These are phyloP conservation scores for Lethocerus indicus DNA, from an alignment of 1,140 invertebrate genomes.

Conservation along the genomic window DNA sequence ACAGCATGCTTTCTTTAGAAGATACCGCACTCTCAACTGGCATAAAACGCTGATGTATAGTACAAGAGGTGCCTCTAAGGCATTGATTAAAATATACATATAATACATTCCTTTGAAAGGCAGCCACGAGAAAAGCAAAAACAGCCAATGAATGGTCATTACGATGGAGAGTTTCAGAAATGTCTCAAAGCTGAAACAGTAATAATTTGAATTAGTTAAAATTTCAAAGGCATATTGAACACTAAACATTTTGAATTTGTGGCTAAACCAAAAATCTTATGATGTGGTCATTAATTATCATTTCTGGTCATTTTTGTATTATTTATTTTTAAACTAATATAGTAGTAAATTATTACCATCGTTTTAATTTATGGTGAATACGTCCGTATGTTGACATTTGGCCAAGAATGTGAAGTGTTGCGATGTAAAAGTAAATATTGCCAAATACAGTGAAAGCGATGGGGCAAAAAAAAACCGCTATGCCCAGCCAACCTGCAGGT, in stretches of 20 bases:
- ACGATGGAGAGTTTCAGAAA: conserved; percentile 53
- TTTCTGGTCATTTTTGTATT: too few relatives aligned
- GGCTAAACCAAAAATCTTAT: too few relatives aligned
- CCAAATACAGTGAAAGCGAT: conserved; percentile 58
- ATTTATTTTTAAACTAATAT: conserved; percentile 1
- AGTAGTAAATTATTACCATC: conserved; percentile 35
- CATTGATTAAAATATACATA: conserved; percentile 51
- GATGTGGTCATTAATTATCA: too few relatives aligned
- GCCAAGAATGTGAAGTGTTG: conserved; percentile 59
- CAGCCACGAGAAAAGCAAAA: conserved; percentile 51
- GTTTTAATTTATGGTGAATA: conserved; percentile 69
- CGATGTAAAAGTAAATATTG: conserved; percentile 58
- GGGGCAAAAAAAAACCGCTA: conserved; percentile 61
- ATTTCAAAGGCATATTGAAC: not conserved
- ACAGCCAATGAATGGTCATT: conserved; percentile 55
- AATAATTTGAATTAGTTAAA: not conserved
- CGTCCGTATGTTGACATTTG: conserved; percentile 61
- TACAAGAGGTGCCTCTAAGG: conserved; percentile 48
- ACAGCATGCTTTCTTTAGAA: conserved; percentile 58
- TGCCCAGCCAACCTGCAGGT: conserved; percentile 51
- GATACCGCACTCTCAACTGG: conserved; percentile 55
- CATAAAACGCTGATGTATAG: conserved; percentile 57
- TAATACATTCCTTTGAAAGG: conserved; percentile 50
- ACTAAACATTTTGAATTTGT: too few relatives aligned
- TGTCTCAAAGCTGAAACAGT: conserved; percentile 49